A percentile compares a stretch with the other conserved stretches of the same genome.
These are phyloP conservation scores for Gnathonemus echidnorhynchus DNA, from an alignment of 2,113 vertebrate species.

Conservation along the genomic window DNA sequence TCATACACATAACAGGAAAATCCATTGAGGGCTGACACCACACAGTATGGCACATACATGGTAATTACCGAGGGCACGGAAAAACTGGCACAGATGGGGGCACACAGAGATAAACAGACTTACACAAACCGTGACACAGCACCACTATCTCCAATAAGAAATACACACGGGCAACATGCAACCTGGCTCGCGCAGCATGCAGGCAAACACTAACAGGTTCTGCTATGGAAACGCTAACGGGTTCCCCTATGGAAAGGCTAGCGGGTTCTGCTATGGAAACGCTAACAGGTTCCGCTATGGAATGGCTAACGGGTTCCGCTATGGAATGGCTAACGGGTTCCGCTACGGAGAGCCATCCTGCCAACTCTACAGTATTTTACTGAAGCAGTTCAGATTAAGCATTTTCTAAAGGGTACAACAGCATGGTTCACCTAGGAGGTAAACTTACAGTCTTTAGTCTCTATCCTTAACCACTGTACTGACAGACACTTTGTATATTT, in stretches of 20 bases:
- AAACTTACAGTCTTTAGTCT: neutral
- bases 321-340: no score
- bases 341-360: no score
- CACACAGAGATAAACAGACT: neutral
- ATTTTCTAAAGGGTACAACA: neutral
- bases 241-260: no score
- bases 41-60: neutral
- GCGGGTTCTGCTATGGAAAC: no score
- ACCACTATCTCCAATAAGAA: neutral
- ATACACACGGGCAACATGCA: neutral
- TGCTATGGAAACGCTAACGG: no score
- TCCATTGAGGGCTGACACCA: neutral
- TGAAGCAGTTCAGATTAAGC: neutral
- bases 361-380: neutral
- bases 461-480: neutral
- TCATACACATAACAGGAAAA: neutral
- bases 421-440: neutral
- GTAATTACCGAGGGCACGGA: neutral
- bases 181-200: neutral
- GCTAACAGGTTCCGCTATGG: no score
- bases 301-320: no score
- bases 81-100: neutral
- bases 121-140: neutral
- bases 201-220: neutral
- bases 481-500: neutral